Base-by-base conservation (phyloP, 2,113 vertebrate species). In the Ptilonorhynchus violaceus region DNA sequence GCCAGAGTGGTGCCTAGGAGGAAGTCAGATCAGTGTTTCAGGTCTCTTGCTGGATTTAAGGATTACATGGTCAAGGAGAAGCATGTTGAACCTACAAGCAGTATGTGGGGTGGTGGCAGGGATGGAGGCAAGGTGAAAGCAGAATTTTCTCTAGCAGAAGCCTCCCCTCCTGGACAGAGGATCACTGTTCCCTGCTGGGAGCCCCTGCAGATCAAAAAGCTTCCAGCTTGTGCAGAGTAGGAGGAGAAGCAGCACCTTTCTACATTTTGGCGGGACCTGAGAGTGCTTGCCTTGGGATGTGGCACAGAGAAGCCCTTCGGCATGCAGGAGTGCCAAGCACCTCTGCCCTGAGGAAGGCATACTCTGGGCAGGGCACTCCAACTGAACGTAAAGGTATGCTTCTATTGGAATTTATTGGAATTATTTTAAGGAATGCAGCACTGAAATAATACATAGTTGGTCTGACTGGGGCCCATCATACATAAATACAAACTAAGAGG, bases 261-360 rank as follows among this genome's bases (percentile, higher is more conserved):
- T n/a, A 39, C 6, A 56, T 11, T 59, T 44, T 21, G 6, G 2
- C 2, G 3, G n/a, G 25, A 50, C 2, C 30, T 41, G 31, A 41
- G 37, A 3, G 12, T 5, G 0, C 18, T 42, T 82, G 39, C 31
- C 24, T 52, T 60, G 37, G 9, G 27, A 15, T 1, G 1, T 22
- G 37, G 19, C 13, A 37, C 59, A 73, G 41, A 27, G 1, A 56
- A 76, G 21, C 21, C 68, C 39, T 63, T 35, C 31, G 74, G 24
- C 23, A 39, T 3, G 15, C 13, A 67, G 49, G 24, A 27, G 18
- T 18, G 24, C 24, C 41, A 37, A 69, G 28, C 15, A 70, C 52
- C 11, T 6, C 31, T 63, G 44, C 19, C 14, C 28, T 37, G 31
- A 12, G 27, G 11, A 66, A 15, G 8, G 30, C 4, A 4, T 1